phyloP scores from a whole-genome alignment of 2,888 invertebrate genomes.

The Antheraea assamensis region DNA sequence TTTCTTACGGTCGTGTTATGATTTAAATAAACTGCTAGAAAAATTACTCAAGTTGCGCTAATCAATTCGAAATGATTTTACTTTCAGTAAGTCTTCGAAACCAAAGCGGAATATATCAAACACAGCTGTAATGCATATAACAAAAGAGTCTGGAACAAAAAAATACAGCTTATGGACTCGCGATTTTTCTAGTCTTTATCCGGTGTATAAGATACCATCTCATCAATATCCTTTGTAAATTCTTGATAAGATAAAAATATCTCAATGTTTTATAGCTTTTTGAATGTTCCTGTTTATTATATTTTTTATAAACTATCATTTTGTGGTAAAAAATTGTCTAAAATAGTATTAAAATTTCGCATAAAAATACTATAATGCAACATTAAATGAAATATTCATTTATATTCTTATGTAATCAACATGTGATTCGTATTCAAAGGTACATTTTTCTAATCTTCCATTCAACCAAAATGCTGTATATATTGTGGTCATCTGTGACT shows the following conservation, averaged over 20 bases:
- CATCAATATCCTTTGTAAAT: conserved; percentile 47
- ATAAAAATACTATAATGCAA: too few species aligned
- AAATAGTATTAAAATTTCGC: too few species aligned
- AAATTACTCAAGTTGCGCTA: neutral
- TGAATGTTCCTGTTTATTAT: neutral
- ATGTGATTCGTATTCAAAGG: too few species aligned
- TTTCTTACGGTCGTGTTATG: conserved; percentile 15
- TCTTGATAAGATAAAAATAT: neutral
- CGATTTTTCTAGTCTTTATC: conserved; percentile 60
- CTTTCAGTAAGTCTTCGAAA: conserved; percentile 26
- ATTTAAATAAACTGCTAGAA: neutral
- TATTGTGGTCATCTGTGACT: too few species aligned
- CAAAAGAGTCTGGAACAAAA: conserved; percentile 36
- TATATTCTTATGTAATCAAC: too few species aligned
- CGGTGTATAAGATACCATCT: conserved; percentile 61
- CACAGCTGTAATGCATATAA: conserved; percentile 30
- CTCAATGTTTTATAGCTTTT: neutral
- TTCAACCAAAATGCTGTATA: too few species aligned
- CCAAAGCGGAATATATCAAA: conserved; percentile 38
- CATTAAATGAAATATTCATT: too few species aligned
- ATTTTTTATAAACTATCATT: too few species aligned
- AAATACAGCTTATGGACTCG: conserved; percentile 60
- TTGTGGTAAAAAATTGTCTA: too few species aligned
- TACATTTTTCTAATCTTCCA: too few species aligned
- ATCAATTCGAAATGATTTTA: neutral